Evolutionary conservation across 2,797 vertebrate genomes (phyloP).

Genomic region (Cirrhinus mrigala): DNA sequence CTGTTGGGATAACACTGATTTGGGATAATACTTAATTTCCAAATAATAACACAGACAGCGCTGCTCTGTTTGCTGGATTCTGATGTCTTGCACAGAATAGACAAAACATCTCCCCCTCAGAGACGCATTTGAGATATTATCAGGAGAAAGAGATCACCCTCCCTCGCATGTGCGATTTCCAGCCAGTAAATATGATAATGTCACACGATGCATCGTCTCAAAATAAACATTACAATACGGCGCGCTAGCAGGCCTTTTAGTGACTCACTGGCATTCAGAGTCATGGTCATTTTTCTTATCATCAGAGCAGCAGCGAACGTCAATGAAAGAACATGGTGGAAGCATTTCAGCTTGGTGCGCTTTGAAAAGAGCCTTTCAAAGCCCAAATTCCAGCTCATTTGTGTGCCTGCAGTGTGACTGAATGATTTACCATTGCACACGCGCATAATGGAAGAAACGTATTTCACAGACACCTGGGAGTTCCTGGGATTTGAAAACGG

Average conservation of each 20-base stretch:
- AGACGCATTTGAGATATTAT: constrained; percentile 12
- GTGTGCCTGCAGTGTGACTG: neutral
- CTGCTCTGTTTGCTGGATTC: neutral
- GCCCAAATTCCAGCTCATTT: constrained; percentile 30
- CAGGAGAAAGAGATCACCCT: neutral
- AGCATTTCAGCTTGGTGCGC: neutral
- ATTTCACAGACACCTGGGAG: constrained; percentile 24
- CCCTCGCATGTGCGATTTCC: constrained; percentile 8
- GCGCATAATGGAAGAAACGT: neutral
- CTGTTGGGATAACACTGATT: neutral
- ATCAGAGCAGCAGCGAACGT: constrained; percentile 39
- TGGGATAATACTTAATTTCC: neutral
- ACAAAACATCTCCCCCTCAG: neutral
- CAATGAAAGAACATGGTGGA: constrained; percentile 29
- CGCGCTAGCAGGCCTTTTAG: constrained; percentile 9
- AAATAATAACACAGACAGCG: neutral
- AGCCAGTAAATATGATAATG: constrained; percentile 35
- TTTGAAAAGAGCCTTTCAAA: constrained; percentile 41
- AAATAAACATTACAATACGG: constrained; percentile 25
- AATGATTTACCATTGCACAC: neutral
- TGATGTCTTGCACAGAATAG: neutral
- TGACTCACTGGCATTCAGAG: constrained; percentile 27
- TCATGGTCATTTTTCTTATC: constrained; percentile 24
- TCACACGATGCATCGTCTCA: constrained; percentile 3
- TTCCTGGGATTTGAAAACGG: neutral